phyloP scores from a whole-genome alignment of 2,113 vertebrate genomes.

The Balaeniceps rex region DNA sequence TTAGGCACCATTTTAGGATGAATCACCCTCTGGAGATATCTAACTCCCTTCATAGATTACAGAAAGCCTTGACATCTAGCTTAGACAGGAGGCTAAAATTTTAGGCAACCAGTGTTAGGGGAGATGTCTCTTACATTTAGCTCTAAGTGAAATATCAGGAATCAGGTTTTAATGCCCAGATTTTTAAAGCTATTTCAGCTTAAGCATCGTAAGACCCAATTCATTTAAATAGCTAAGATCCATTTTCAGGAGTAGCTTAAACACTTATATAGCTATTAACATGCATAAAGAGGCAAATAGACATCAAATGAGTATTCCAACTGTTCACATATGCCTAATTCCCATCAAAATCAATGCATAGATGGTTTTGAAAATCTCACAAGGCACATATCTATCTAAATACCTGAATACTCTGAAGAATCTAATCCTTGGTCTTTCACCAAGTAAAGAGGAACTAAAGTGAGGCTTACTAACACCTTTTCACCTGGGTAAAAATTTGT shows the following conservation, averaged over 20 bases:
- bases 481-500: background rate
- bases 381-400: background rate
- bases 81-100: background rate
- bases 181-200: slow-evolving; percentile 22
- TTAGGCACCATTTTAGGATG: background rate
- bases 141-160: background rate
- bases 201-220: background rate
- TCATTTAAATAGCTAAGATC: slow-evolving; percentile 24
- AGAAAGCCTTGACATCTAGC: background rate
- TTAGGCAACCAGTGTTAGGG: background rate
- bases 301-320: slow-evolving; percentile 40
- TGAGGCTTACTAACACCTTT: background rate
- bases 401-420: background rate
- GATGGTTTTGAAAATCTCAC: slow-evolving; percentile 23
- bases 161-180: slow-evolving; percentile 1
- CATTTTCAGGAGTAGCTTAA: slow-evolving; percentile 42
- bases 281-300: slow-evolving; percentile 39
- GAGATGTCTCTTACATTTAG: background rate
- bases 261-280: slow-evolving; percentile 39
- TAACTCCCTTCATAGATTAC: background rate
- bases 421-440: background rate
- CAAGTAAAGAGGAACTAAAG: background rate
- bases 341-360: slow-evolving; percentile 13
- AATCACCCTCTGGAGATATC: background rate
- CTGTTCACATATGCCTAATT: slow-evolving; percentile 48